Conservation (phyloP, 1,140 invertebrate genomes). For the Asobara japonica region DNA sequence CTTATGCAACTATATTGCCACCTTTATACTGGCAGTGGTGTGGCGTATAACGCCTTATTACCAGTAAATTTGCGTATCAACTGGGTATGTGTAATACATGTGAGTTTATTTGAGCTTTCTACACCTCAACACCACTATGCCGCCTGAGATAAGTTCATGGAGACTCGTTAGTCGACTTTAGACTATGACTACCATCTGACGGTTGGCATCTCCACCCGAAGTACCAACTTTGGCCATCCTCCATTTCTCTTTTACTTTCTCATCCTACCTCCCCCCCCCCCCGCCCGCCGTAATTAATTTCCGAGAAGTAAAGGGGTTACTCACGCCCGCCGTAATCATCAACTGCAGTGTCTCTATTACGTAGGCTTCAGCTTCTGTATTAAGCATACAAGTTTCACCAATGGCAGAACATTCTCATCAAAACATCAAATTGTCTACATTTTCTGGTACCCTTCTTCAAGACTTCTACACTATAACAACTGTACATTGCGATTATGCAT, state of each 20-base stretch:
- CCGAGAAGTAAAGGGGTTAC: slow-evolving; percentile 9
- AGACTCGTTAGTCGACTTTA: slow-evolving; percentile 11
- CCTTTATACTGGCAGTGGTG: not conserved
- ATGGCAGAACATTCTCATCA: not conserved
- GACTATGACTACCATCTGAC: slow-evolving; percentile 13
- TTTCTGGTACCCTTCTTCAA: slow-evolving; percentile 23
- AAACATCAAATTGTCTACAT: slow-evolving; percentile 8
- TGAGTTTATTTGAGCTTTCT: not conserved
- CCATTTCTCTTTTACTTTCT: slow-evolving; percentile 3
- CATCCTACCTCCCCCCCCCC: too few species aligned
- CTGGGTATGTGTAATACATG: not conserved
- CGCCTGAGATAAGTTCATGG: not conserved
- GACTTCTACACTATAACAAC: too few species aligned
- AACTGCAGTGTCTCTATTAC: slow-evolving; percentile 15
- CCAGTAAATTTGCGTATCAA: not conserved
- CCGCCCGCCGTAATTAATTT: slow-evolving; percentile 36
- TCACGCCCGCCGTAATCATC: slow-evolving; percentile 28
- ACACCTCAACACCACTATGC: not conserved
- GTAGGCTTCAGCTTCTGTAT: not conserved
- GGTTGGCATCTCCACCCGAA: not conserved
- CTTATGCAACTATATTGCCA: not conserved
- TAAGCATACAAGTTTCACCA: not conserved
- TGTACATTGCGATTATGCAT: slow-evolving; percentile 56
- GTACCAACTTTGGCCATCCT: slow-evolving; percentile 17
- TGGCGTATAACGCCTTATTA: not conserved